Conservation (phyloP, 2,113 vertebrate genomes). For the Gallinago jamesoni region DNA sequence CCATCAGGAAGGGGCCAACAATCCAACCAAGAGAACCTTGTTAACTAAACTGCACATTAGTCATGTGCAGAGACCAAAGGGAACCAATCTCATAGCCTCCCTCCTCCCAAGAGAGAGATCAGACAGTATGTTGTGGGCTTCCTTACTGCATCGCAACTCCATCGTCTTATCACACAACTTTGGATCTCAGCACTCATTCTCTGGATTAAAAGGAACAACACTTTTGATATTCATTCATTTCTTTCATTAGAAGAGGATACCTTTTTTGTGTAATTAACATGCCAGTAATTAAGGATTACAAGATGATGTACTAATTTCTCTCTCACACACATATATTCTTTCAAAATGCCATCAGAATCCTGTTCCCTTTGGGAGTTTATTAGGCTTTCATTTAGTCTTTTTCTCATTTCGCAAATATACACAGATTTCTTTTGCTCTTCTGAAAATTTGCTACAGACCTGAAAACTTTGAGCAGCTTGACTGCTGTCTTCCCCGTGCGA, state of each 20-base stretch:
- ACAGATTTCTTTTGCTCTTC: neutral
- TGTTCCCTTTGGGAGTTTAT: constrained; percentile 6
- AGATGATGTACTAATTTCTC: constrained; percentile 55
- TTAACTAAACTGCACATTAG: neutral
- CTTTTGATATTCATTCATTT: neutral
- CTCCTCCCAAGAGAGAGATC: neutral
- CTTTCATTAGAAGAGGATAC: constrained; percentile 43
- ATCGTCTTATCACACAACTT: neutral
- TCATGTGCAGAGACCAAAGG: neutral
- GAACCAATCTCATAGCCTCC: neutral
- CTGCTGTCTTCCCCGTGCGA: neutral
- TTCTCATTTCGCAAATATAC: neutral
- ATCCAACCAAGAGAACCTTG: neutral
- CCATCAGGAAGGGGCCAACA: neutral
- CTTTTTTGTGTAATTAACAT: constrained; percentile 57
- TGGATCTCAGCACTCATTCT: neutral
- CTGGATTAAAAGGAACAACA: constrained; percentile 38
- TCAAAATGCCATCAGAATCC: constrained; percentile 36
- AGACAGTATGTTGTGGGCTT: neutral
- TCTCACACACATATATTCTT: neutral
- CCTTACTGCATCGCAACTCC: neutral
- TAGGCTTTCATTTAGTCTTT: constrained; percentile 31
- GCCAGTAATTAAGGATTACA: constrained; percentile 51
- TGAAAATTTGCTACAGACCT: constrained; percentile 12
- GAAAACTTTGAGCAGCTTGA: neutral